These are phyloP conservation scores for Drosophila percnosoma DNA, from an alignment of 2,888 invertebrate species.

Conservation along the genomic window DNA sequence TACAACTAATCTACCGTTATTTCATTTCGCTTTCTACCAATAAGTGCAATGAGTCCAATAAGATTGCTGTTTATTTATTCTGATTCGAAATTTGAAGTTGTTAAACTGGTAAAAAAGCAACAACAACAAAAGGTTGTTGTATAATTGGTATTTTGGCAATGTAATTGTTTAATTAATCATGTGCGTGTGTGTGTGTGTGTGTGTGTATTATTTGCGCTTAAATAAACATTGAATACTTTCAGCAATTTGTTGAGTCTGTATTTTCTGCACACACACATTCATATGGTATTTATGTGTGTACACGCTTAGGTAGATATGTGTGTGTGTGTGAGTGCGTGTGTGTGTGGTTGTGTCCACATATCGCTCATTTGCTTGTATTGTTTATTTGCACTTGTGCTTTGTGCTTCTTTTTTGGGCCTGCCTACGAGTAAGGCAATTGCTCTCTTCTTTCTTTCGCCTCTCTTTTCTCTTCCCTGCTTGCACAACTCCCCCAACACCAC, in stretches of 20 bases:
- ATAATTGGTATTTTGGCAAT: slow-evolving; percentile 33
- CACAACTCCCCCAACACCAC: slow-evolving; percentile 47
- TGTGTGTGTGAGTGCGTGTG: slow-evolving; percentile 1
- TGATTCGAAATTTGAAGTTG: not conserved
- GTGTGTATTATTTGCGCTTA: slow-evolving; percentile 60
- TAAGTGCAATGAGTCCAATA: slow-evolving; percentile 17
- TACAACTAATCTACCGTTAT: slow-evolving; percentile 18
- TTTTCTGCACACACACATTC: slow-evolving; percentile 22
- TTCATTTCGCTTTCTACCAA: slow-evolving; percentile 3
- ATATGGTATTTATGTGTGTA: not conserved
- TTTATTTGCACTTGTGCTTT: slow-evolving; percentile 66
- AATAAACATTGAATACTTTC: slow-evolving; percentile 65
- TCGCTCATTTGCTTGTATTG: slow-evolving; percentile 49
- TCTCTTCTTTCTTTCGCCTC: slow-evolving; percentile 28
- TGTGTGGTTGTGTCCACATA: slow-evolving; percentile 17
- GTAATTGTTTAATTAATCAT: slow-evolving; percentile 66
- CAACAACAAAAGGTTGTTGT: slow-evolving; percentile 11
- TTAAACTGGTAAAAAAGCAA: slow-evolving; percentile 19
- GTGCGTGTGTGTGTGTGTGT: not conserved
- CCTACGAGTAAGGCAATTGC: slow-evolving; percentile 29
- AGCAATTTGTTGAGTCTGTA: slow-evolving; percentile 54
- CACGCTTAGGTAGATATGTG: slow-evolving; percentile 8
- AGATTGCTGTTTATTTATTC: slow-evolving; percentile 18
- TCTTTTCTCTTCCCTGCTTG: slow-evolving; percentile 13
- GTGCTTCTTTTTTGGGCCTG: slow-evolving; percentile 47